These are phyloP conservation scores for Thunnus albacares DNA, from an alignment of 2,797 vertebrate species.

Conservation along the genomic window DNA sequence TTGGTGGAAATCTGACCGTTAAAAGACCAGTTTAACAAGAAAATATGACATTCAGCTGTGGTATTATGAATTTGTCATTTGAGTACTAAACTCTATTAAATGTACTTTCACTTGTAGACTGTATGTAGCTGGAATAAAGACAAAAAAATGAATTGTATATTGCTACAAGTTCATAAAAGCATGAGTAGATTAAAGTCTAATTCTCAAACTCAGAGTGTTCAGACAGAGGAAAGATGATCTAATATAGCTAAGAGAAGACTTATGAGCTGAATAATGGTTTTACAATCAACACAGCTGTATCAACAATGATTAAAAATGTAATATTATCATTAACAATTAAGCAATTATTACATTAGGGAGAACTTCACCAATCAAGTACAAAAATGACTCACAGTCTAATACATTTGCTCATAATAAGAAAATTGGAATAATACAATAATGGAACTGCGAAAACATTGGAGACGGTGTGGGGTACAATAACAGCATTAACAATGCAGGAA, in stretches of 20 bases:
- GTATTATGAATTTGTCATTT: background rate
- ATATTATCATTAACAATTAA: background rate
- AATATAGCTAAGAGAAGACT: background rate
- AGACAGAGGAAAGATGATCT: background rate
- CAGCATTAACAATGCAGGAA: background rate
- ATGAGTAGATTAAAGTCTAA: background rate
- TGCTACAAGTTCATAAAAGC: background rate
- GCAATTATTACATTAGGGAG: background rate
- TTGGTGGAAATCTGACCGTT: background rate
- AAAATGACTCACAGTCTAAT: background rate
- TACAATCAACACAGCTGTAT: background rate
- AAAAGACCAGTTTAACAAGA: background rate
- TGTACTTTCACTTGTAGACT: background rate
- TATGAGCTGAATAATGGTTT: background rate
- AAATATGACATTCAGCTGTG: too few relatives aligned
- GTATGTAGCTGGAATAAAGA: background rate
- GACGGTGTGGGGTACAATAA: too few relatives aligned
- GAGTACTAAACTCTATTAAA: background rate
- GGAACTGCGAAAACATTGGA: background rate
- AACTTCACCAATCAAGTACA: background rate
- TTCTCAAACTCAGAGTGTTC: background rate
- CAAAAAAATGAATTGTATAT: background rate
- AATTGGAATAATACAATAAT: background rate
- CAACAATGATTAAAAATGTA: background rate
- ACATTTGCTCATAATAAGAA: background rate